Evolutionary conservation across 2,888 invertebrate genomes (phyloP), one percentile per base, ranked within the genome.

Genomic region (Carcina quercana): DNA sequence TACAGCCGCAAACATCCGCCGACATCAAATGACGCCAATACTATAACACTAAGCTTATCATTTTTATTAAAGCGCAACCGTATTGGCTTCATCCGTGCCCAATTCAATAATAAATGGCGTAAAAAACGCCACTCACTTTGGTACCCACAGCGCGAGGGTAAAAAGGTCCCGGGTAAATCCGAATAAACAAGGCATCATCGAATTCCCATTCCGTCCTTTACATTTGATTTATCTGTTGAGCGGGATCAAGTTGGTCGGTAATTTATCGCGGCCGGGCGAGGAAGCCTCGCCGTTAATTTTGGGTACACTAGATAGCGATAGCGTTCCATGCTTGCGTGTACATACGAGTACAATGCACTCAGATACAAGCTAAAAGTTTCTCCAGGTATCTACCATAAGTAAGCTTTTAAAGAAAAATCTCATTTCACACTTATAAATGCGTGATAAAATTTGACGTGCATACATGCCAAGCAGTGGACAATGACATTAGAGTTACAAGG

Each of bases 161-260:
- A 43, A 47, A 53, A 53, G 60, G 55, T 55, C 54, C 31, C 25
- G 32, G 31, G 30, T 32, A 44, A 35, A 45, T 45, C 40, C 45
- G 38, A 47, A 51, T 52, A 53, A 52, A 50, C 49, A 54, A 45
- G 56, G 60, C 62, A 66, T 69, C 70, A 74, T 71, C 65, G 68
- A 58, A 65, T 67, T 61, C 63, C 60, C 67, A 67, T 72, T 71
- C 55, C 56, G 57, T 62, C 62, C 61, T 37, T 61, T 59, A 64
- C 70, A 60, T 75, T 73, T 76, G 76, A 76, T 75, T 74, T 76
- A 78, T 78, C 71, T 63, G 61, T 45, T 53, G 59, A 68, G 56
- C 55, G 59, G 72, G 70, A 71, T 76, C 70, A 69, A 60, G 59
- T 61, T 59, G 52, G 61, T 58, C 50, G 43, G 66, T 73, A 70